Percentiles rank a stretch among this genome's conserved stretches.
Conservation (phyloP, 2,797 vertebrate species). For the Delichon dasypus region DNA sequence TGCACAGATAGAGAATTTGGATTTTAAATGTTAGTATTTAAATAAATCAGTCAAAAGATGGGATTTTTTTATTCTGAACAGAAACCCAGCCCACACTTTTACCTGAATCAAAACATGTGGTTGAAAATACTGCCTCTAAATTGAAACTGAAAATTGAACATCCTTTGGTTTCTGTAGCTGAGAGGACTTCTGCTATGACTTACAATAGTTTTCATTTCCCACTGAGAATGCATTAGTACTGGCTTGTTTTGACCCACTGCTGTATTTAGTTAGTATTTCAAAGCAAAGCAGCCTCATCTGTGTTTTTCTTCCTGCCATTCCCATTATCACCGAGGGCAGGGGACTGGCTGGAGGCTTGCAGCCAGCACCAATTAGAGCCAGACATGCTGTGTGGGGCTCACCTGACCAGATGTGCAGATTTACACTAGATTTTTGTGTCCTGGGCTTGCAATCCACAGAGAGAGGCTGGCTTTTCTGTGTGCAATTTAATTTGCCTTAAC, state of each 20-base stretch:
- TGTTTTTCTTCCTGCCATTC: background rate
- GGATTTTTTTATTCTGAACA: background rate
- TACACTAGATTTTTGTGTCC: background rate
- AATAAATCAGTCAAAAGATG: background rate
- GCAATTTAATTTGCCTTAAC: background rate
- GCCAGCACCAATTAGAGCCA: background rate
- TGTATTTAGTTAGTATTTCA: background rate
- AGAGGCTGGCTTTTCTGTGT: background rate
- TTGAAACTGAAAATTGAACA: background rate
- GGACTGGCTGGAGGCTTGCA: background rate
- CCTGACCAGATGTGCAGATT: background rate
- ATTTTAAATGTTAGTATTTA: constrained; percentile 5
- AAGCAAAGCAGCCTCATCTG: background rate
- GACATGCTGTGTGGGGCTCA: background rate
- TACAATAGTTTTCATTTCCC: background rate
- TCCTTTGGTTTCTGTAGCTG: background rate
- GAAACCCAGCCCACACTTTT: background rate
- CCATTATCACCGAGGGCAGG: background rate
- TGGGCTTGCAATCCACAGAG: background rate
- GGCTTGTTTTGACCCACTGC: background rate
- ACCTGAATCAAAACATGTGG: background rate
- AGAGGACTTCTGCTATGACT: background rate
- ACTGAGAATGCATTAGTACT: background rate
- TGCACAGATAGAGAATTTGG: background rate
- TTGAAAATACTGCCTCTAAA: background rate